phyloP scores from a whole-genome alignment of 2,113 vertebrate species.

The Crocuta crocuta region DNA sequence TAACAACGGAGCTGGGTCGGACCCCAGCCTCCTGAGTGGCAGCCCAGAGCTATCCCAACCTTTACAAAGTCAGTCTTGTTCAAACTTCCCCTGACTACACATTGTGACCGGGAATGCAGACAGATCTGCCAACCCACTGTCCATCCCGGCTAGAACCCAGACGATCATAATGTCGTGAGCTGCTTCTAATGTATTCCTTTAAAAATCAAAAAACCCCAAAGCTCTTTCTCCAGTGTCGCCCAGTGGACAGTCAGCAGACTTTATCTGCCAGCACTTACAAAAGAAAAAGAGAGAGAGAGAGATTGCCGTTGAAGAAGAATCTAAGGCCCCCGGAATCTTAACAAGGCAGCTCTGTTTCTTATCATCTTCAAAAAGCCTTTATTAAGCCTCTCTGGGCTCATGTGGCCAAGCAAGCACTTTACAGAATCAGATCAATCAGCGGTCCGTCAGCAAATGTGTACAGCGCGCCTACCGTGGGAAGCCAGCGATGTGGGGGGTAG shows the following conservation, averaged over 20 bases:
- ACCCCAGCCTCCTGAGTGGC: not conserved
- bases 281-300: not conserved
- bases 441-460: not conserved
- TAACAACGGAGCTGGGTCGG: not conserved
- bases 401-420: constrained; percentile 53
- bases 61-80: rapidly evolving
- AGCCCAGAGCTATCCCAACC: not conserved
- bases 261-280: constrained; percentile 78
- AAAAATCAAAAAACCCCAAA: constrained; percentile 67
- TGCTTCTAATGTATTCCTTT: constrained; percentile 64
- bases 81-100: rapidly evolving
- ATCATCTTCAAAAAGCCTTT: constrained; percentile 82
- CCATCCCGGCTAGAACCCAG: not conserved
- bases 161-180: not conserved
- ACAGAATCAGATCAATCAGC: constrained; percentile 69
- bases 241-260: constrained; percentile 24
- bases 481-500: not conserved
- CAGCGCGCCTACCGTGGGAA: constrained; percentile 54
- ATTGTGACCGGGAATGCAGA: not conserved
- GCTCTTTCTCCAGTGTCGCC: constrained; percentile 54
- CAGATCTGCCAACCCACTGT: rapidly evolving
- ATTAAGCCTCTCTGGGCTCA: constrained; percentile 68
- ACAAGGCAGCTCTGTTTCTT: constrained; percentile 81
- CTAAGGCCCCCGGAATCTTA: constrained; percentile 73
- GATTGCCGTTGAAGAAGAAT: constrained; percentile 58